Conservation (phyloP, 1,140 invertebrate genomes). For the Anastrepha ludens region DNA sequence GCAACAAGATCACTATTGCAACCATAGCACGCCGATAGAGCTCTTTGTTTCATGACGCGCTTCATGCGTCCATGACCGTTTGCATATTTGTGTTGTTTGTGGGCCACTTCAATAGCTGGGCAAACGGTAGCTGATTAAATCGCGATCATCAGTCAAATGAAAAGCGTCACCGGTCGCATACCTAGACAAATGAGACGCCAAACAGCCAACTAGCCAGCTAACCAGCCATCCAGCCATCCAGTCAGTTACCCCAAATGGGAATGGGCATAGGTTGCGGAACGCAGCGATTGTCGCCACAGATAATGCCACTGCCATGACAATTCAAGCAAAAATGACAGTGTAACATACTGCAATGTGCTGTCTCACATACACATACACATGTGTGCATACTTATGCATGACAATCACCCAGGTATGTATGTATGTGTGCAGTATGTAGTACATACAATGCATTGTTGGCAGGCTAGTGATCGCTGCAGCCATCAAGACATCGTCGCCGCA, state of each 20-base stretch:
- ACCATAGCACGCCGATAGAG: not conserved
- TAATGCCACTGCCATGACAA: slow-evolving; percentile 59
- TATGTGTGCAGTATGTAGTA: not conserved
- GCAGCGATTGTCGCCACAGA: slow-evolving; percentile 57
- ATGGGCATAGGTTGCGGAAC: slow-evolving; percentile 63
- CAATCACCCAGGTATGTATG: too few species aligned
- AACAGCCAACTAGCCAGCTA: slow-evolving; percentile 16
- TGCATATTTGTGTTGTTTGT: not conserved
- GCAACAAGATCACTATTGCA: not conserved
- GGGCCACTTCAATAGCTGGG: slow-evolving; percentile 28
- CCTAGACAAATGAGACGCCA: slow-evolving; percentile 71
- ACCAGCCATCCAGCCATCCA: not conserved
- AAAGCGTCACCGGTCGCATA: slow-evolving; percentile 56
- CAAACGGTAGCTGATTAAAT: slow-evolving; percentile 62
- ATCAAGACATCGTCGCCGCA: slow-evolving; percentile 36
- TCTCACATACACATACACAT: not conserved
- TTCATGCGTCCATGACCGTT: not conserved
- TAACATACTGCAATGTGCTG: slow-evolving; percentile 1
- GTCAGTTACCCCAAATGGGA: not conserved
- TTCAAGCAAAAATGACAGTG: slow-evolving; percentile 55
- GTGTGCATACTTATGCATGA: too few species aligned
- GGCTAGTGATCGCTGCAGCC: slow-evolving; percentile 27
- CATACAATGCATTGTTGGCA: not conserved
- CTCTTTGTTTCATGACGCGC: not conserved
- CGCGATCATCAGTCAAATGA: slow-evolving; percentile 73